These are phyloP conservation scores for Umimayanthus chanpuru DNA, from an alignment of 92 coral and sea anemone species.

Conservation along the genomic window DNA sequence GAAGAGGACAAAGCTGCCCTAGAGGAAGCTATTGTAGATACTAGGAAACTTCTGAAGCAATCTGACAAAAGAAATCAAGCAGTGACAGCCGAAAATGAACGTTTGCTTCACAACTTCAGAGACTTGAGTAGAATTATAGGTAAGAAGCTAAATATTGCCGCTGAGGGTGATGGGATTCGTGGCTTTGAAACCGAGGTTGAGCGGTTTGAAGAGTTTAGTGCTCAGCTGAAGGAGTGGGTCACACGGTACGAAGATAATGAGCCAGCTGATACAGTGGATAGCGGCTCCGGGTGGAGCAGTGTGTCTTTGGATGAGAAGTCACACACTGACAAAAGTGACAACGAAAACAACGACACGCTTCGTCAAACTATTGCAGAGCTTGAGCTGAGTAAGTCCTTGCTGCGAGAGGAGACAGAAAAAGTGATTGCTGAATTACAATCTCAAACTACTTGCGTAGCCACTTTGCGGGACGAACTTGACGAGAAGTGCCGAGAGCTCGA, in stretches of 20 bases:
- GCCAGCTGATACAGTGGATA: not conserved
- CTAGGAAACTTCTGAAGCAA: constrained; percentile 74
- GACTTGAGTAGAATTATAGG: constrained; percentile 53
- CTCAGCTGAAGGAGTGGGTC: constrained; percentile 68
- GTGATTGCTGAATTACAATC: constrained; percentile 67
- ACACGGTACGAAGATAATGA: constrained; percentile 28
- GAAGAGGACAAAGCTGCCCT: constrained; percentile 91
- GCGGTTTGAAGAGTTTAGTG: constrained; percentile 51
- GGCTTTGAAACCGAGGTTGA: constrained; percentile 62
- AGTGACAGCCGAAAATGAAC: constrained; percentile 50
- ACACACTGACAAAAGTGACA: constrained; percentile 33
- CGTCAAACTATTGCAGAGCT: constrained; percentile 63
- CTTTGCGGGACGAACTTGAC: constrained; percentile 62
- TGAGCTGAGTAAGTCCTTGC: constrained; percentile 71
- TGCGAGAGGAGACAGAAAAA: constrained; percentile 75
- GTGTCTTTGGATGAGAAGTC: constrained; percentile 63
- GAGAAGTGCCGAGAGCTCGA: constrained; percentile 63
- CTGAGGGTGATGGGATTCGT: constrained; percentile 31
- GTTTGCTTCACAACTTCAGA: constrained; percentile 59
- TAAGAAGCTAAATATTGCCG: constrained; percentile 19
- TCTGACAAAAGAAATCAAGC: constrained; percentile 49
- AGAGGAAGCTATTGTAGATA: constrained; percentile 80
- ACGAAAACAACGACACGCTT: constrained; percentile 49
- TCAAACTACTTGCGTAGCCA: constrained; percentile 54
- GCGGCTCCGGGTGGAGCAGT: constrained; percentile 23